Conservation (phyloP, 1,140 invertebrate species). For the Tetramorium simillimum region DNA sequence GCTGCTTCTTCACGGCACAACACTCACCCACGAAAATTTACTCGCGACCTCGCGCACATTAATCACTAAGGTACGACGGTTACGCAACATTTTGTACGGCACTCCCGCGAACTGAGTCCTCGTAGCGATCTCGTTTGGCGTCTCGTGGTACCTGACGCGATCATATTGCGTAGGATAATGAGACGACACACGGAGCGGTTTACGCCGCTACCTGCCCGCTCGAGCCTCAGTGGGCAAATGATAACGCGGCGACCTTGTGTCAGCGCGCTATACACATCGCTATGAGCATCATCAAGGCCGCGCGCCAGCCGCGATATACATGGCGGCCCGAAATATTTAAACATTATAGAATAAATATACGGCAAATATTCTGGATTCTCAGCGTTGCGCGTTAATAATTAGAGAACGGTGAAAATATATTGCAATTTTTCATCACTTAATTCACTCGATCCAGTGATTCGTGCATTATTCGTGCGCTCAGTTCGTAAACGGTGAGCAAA, state of each 20-base stretch:
- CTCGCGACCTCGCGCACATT: background rate
- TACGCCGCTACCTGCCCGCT: background rate
- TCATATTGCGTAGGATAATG: slow-evolving; percentile 7
- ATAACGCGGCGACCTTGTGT: background rate
- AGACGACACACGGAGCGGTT: background rate
- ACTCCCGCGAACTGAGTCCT: background rate
- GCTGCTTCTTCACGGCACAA: background rate
- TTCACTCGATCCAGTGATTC: background rate
- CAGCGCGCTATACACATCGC: background rate
- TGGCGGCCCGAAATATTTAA: background rate
- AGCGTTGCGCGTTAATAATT: background rate
- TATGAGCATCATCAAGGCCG: background rate
- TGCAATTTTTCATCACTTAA: background rate
- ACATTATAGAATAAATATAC: background rate
- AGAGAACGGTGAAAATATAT: background rate
- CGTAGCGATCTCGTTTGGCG: background rate
- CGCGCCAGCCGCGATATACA: no score
- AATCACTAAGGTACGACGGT: background rate
- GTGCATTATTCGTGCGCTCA: background rate
- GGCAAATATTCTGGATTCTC: background rate
- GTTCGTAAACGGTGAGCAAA: background rate
- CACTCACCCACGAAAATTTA: background rate
- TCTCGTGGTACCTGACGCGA: background rate
- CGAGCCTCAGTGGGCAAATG: background rate
- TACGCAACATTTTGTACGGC: background rate